These are phyloP conservation scores for Micropoecilia bifurca DNA, from an alignment of 2,797 vertebrate genomes.

Conservation along the genomic window DNA sequence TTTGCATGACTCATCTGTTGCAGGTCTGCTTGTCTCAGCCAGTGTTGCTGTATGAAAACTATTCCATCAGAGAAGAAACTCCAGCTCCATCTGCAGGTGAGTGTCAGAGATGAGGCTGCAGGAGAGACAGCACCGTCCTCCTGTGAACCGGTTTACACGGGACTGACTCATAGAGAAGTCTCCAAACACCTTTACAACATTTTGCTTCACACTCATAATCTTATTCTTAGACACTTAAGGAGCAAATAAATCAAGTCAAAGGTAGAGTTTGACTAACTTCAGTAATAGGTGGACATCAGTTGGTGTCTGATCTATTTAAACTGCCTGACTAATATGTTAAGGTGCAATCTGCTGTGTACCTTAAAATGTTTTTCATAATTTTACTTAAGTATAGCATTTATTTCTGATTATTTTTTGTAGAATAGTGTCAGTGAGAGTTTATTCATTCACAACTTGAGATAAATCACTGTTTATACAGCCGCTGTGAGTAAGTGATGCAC, in stretches of 20 bases:
- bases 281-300: neutral
- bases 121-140: neutral
- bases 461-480: neutral
- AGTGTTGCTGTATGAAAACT: slow-evolving; percentile 88
- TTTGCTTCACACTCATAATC: neutral
- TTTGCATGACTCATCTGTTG: slow-evolving; percentile 69
- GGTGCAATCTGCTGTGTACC: neutral
- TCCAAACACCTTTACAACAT: neutral
- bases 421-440: neutral
- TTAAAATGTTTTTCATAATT: neutral
- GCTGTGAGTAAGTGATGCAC: neutral
- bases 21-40: slow-evolving; percentile 80
- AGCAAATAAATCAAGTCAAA: neutral
- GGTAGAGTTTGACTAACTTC: neutral
- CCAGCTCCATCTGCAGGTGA: slow-evolving; percentile 69
- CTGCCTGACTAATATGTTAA: neutral
- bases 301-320: neutral
- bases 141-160: neutral
- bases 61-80: slow-evolving; percentile 71
- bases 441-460: neutral
- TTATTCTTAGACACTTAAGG: neutral
- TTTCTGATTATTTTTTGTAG: neutral
- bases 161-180: neutral
- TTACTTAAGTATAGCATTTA: neutral
- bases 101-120: neutral